Base-by-base conservation (phyloP, 92 coral and sea anemone genomes). In the Phenganax marumi region DNA sequence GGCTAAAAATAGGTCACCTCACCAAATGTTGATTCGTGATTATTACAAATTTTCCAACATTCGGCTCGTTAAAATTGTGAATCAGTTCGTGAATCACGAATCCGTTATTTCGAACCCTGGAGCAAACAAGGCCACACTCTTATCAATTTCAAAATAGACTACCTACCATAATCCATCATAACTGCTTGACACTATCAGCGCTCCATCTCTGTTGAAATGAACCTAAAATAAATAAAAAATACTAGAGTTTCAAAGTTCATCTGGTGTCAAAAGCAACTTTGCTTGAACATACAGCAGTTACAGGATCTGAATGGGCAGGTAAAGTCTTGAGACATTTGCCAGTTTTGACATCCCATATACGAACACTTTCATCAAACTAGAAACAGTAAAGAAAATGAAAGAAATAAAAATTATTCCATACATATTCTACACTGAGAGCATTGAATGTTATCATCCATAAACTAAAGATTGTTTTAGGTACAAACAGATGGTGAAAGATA, bases 291-390 rank as follows among this genome's bases (percentile, higher is more conserved):
- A 94, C 98, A 0, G 98, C 98, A 19, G 98, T 94, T 12, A 94
- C 98, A 53, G 98, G 98, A 73, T 94, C 98, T n/a, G 98, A 94
- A 81, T 94, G 98, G 6, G 98, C 98, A 0, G 98, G 98, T 64
- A 94, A 72, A 5, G 97, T 94, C 87, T 94, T 94, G 17, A 94
- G 86, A 81, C 98, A 94, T 87, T 92, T 94, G 22, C 98, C 98
- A 50, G 98, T 94, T 79, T 94, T 94, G 46, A 94, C 98, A 57
- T 94, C 98, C 98, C 98, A 94, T 62, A 94, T 94, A 49, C 98
- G 89, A 8, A 92, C 98, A 87, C 98, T 94, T 69, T 94, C 98
- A 79, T 94, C 98, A 90, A 94, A 94, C 98, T 94, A 33, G 43
- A 33, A 33, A 33, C 43, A 33, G 82, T 25, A 62, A 26, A 61